Conservation (phyloP, 2,888 invertebrate species). For the Phymatocera aterrima region DNA sequence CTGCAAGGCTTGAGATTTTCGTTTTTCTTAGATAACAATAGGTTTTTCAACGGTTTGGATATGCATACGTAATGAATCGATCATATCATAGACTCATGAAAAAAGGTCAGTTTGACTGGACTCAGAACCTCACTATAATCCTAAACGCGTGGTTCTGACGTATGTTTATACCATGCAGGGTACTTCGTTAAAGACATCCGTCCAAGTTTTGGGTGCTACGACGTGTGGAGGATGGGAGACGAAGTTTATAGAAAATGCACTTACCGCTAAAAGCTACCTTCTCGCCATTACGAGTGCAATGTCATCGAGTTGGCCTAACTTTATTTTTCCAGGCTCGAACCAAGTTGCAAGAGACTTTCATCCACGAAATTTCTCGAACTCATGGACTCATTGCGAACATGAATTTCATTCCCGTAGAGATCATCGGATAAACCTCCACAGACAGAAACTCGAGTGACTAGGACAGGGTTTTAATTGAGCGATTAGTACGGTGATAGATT, state of each 20-base stretch:
- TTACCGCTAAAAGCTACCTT: neutral
- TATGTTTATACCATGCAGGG: neutral
- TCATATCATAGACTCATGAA: too few relatives aligned
- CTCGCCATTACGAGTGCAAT: neutral
- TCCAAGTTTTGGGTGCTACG: neutral
- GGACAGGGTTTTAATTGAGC: constrained; percentile 8
- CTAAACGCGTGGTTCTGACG: neutral
- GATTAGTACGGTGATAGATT: constrained; percentile 18
- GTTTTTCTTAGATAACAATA: too few relatives aligned
- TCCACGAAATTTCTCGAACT: neutral
- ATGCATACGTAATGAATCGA: too few relatives aligned
- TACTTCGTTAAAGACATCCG: neutral
- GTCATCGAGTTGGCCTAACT: neutral
- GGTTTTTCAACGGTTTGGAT: too few relatives aligned
- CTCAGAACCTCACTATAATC: neutral
- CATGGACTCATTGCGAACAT: neutral
- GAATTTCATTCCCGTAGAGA: constrained; percentile 9
- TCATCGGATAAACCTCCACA: neutral
- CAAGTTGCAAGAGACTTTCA: neutral
- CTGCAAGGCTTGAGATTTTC: too few relatives aligned
- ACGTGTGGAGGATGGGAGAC: neutral
- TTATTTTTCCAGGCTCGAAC: neutral
- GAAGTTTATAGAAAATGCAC: neutral
- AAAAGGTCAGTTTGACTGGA: neutral
- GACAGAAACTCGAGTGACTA: constrained; percentile 4